Conservation (phyloP, 2,113 vertebrate species). For the Mohoua ochrocephala region DNA sequence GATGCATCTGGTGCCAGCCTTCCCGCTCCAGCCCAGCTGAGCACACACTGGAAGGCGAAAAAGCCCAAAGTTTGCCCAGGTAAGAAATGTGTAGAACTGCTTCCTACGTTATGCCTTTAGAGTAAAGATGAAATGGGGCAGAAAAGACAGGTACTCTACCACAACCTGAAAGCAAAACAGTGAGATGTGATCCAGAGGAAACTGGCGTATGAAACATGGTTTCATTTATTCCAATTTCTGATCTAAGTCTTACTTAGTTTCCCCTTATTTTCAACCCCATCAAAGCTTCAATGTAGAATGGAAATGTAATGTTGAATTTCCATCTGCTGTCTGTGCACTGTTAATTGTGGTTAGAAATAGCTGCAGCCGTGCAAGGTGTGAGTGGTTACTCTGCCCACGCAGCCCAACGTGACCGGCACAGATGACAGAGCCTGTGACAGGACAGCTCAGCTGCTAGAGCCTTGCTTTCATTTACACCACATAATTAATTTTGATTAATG, state of each 20-base stretch:
- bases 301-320: background rate
- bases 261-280: background rate
- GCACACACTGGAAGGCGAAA: background rate
- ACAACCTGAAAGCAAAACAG: background rate
- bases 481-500: background rate
- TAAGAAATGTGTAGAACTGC: background rate
- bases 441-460: background rate
- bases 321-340: background rate
- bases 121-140: background rate
- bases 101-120: background rate
- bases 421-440: background rate
- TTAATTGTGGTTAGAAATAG: background rate
- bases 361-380: background rate
- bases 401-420: fast-evolving
- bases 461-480: background rate
- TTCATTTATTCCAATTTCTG: background rate
- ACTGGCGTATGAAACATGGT: fast-evolving
- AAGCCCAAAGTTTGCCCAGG: background rate
- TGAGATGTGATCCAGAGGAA: background rate
- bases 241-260: background rate
- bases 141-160: background rate
- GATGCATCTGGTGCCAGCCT: background rate
- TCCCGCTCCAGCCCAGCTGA: background rate
- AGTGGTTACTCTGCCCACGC: background rate
- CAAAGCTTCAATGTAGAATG: background rate